Base-by-base conservation (phyloP, 2,888 invertebrate genomes). In the Hoplodrina blanda region DNA sequence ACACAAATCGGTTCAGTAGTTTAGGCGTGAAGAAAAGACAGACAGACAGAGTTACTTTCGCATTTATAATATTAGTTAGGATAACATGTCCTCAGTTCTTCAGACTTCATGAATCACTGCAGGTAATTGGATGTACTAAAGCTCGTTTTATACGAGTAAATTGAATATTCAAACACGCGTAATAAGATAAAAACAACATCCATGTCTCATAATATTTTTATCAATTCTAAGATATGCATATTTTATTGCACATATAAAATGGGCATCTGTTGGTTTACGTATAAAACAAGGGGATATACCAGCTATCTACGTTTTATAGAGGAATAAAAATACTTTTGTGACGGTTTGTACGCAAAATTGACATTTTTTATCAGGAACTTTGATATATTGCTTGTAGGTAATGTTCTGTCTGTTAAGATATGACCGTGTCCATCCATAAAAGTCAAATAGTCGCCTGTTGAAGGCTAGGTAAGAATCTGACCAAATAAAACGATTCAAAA, bases 161-260 rank as follows among this genome's bases (percentile, higher is more conserved):
- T 30, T 15, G 19, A 37, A 46, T 46, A 49, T 54, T 17, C 19
- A 63, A 53, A 49, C 1, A 44, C 10, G 44, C 19, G 13, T 44
- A 53, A 57, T 49, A 44, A 69, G 44, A 57, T 62, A 68, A 76
- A 63, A 76, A 56, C n/a, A 50, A 50, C 77, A 56, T 52, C 33
- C 57, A 46, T 53, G 57, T 62, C 33, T 33, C 52, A 62, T 62
- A 78, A 62, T 62, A 78, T 78, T 72, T 75, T 74, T 83, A 81
- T 80, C 70, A 81, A 76, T 72, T 73, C 81, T 66, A 63, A 77
- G 81, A 80, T 81, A 83, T 81, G 81, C 73, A 79, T 69, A 71
- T 81, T 84, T 85, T 81, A 84, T 76, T 77, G 67, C 62, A 73
- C 55, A 33, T 71, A 85, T 85, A 77, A 85, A 83, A 76, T 77